These are phyloP conservation scores for Acleris emargana DNA, from an alignment of 2,888 invertebrate species.

Conservation along the genomic window DNA sequence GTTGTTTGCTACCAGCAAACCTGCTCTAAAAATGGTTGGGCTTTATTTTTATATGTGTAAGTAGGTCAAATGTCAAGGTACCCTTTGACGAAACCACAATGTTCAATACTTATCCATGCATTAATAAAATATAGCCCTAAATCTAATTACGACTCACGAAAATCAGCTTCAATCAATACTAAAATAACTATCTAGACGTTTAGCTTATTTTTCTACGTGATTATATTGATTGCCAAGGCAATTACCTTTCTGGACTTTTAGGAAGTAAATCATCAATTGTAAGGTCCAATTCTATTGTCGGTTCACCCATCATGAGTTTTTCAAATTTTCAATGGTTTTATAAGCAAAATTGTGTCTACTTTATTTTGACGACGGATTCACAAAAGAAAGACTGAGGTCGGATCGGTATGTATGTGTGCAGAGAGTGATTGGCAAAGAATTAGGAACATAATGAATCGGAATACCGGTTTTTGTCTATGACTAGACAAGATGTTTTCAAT, in stretches of 20 bases:
- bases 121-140: not conserved
- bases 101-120: not conserved
- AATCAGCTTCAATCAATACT: slow-evolving; percentile 14
- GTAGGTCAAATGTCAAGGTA: slow-evolving; percentile 73
- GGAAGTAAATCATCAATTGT: slow-evolving; percentile 79
- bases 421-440: too few species aligned
- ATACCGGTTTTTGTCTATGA: too few species aligned
- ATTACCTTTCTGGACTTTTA: slow-evolving; percentile 79
- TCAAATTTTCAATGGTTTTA: slow-evolving; percentile 46
- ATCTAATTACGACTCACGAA: not conserved
- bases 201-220: not conserved
- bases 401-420: too few species aligned
- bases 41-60: slow-evolving; percentile 45
- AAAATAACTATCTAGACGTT: slow-evolving; percentile 8
- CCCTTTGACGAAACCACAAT: slow-evolving; percentile 22
- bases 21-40: slow-evolving; percentile 15
- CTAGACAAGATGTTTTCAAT: too few species aligned
- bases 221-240: not conserved
- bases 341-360: slow-evolving; percentile 53
- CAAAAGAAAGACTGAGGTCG: slow-evolving; percentile 52
- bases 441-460: too few species aligned
- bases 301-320: slow-evolving; percentile 69
- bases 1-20: slow-evolving; percentile 10
- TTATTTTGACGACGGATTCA: slow-evolving; percentile 69
- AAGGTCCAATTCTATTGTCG: slow-evolving; percentile 73